Conservation (phyloP, 2,888 invertebrate species). For the Drosophila diplacantha region DNA sequence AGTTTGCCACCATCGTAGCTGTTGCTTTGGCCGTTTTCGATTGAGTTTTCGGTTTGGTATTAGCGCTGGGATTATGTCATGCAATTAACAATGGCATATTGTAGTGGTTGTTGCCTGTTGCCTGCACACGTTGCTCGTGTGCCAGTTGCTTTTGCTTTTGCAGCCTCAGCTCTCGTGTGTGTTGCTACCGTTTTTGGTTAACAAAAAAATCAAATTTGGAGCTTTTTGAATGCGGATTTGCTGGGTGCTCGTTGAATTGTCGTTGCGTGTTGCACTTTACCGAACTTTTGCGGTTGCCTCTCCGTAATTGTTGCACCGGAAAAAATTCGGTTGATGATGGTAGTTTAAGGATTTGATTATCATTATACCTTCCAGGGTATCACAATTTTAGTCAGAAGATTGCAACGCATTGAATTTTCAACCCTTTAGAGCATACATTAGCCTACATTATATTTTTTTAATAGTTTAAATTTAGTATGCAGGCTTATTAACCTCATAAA, state of each 20-base stretch:
- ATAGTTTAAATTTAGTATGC: no score
- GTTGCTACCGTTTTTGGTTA: constrained; percentile 46
- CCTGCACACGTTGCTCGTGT: constrained; percentile 30
- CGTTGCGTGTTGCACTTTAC: constrained; percentile 47
- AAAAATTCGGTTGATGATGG: background rate
- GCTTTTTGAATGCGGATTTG: constrained; percentile 26
- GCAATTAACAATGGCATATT: constrained; percentile 69
- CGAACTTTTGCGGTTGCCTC: constrained; percentile 56
- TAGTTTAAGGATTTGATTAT: background rate
- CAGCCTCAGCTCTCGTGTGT: constrained; percentile 18
- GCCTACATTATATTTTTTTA: no score
- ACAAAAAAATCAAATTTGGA: constrained; percentile 1
- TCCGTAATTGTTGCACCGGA: constrained; percentile 30
- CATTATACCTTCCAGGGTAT: background rate
- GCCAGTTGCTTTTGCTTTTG: constrained; percentile 56
- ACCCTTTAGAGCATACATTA: no score
- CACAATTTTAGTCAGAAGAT: no score
- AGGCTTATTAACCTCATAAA: no score
- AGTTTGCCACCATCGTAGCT: constrained; percentile 37
- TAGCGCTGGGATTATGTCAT: constrained; percentile 68
- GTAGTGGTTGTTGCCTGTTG: constrained; percentile 39
- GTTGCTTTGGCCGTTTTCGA: constrained; percentile 42
- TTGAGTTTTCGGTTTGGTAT: constrained; percentile 68
- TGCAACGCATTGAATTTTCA: no score
- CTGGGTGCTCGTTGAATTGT: constrained; percentile 30